A percentile compares a stretch with the other conserved stretches of the same genome.
These are phyloP conservation scores for Diplogasteroides magnus DNA, from an alignment of 1,140 invertebrate genomes.

Conservation along the genomic window DNA sequence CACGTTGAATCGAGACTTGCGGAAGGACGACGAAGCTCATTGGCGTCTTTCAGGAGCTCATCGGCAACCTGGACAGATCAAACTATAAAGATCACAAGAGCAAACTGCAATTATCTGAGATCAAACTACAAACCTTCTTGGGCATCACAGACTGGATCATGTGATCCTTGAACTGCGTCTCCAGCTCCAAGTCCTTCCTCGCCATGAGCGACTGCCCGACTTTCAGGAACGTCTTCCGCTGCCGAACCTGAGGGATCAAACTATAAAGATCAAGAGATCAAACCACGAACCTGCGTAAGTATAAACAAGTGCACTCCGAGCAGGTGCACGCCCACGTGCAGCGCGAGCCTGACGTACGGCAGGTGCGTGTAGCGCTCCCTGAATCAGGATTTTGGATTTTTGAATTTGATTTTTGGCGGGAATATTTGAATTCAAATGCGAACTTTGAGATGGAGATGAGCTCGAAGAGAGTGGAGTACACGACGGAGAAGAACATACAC, in stretches of 20 bases:
- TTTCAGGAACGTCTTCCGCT: slow-evolving; percentile 91
- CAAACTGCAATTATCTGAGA: background rate
- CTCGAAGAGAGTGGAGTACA: slow-evolving; percentile 80
- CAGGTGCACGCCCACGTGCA: slow-evolving; percentile 81
- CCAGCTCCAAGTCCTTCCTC: slow-evolving; percentile 77
- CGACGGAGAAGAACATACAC: slow-evolving; percentile 69
- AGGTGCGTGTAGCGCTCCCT: slow-evolving; percentile 54
- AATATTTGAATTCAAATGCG: background rate
- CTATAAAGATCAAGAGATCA: background rate
- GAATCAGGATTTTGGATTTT: slow-evolving; percentile 5
- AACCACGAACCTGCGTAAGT: slow-evolving; percentile 72
- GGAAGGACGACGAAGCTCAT: slow-evolving; percentile 47
- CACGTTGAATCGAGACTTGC: slow-evolving; percentile 39
- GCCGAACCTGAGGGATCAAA: slow-evolving; percentile 60
- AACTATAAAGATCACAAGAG: background rate
- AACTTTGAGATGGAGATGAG: slow-evolving; percentile 49
- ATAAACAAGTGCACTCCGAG: slow-evolving; percentile 86
- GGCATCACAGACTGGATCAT: slow-evolving; percentile 97
- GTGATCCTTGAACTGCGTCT: slow-evolving; percentile 88
- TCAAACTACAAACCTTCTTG: slow-evolving; percentile 44
- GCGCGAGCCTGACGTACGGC: slow-evolving; percentile 68
- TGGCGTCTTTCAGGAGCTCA: slow-evolving; percentile 50
- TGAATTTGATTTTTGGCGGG: too few species aligned
- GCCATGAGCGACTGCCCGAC: slow-evolving; percentile 84
- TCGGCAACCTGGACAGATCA: slow-evolving; percentile 67